Percentiles rank a stretch among this genome's conserved stretches.
Conservation (phyloP, 2,113 vertebrate species). For the Mormyrus iriodes region DNA sequence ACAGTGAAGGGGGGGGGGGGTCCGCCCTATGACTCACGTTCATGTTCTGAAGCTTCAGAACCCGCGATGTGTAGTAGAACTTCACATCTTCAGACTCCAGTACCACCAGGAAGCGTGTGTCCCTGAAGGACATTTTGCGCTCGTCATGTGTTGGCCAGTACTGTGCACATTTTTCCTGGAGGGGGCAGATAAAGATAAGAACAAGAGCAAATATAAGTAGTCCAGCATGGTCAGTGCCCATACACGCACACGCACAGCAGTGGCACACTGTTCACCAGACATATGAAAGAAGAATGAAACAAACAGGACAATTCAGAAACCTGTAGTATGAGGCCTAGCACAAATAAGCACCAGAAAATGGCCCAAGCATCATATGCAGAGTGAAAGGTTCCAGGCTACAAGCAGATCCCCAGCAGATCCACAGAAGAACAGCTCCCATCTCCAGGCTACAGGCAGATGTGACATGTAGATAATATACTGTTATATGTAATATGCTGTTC, state of each 20-base stretch:
- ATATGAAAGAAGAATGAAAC: neutral
- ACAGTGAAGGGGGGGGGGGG: neutral
- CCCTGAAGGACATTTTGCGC: conserved; percentile 77
- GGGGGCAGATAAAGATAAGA: neutral
- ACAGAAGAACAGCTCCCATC: neutral
- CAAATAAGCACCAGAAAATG: neutral
- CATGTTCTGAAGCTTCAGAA: conserved; percentile 81
- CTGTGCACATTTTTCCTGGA: conserved; percentile 93
- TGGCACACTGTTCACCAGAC: neutral
- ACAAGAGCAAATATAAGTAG: neutral
- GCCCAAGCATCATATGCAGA: neutral
- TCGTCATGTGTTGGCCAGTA: conserved; percentile 90
- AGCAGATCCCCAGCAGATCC: too few relatives aligned
- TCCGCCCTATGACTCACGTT: conserved; percentile 61
- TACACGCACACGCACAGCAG: neutral
- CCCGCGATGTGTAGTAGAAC: conserved; percentile 83
- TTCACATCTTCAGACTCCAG: conserved; percentile 85
- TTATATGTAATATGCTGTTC: neutral
- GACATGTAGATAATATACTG: neutral
- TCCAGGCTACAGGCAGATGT: neutral
- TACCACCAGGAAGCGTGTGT: conserved; percentile 82
- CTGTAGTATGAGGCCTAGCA: neutral
- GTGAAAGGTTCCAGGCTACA: neutral
- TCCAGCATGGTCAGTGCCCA: neutral
- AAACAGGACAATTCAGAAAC: neutral